phyloP scores from a whole-genome alignment of 2,888 invertebrate species.

The Phaonia tiefii region DNA sequence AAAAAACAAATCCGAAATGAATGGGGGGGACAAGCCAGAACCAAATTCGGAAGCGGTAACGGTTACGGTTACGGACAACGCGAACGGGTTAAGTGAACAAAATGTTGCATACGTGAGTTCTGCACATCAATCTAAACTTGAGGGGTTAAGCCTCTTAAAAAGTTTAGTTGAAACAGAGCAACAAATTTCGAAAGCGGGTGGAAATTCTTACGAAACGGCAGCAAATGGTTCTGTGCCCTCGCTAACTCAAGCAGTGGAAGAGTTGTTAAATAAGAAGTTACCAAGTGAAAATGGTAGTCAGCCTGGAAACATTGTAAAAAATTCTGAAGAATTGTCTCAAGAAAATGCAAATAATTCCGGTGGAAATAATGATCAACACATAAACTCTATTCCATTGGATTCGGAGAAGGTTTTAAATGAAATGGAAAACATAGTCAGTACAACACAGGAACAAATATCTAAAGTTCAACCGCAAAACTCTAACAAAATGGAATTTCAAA shows the following conservation, averaged over 20 bases:
- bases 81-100: not conserved
- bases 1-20: constrained; percentile 70
- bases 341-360: not conserved
- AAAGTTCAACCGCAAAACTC: too few relatives aligned
- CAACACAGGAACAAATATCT: too few relatives aligned
- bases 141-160: constrained; percentile 43
- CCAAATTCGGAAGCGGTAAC: constrained; percentile 16
- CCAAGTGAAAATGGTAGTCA: constrained; percentile 30
- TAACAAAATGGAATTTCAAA: too few relatives aligned
- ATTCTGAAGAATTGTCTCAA: not conserved
- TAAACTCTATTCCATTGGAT: too few relatives aligned
- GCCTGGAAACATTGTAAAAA: not conserved
- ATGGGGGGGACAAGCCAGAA: constrained; percentile 48
- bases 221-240: not conserved
- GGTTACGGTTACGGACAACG: constrained; percentile 10
- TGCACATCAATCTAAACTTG: constrained; percentile 7
- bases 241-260: constrained; percentile 47
- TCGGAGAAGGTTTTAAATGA: too few relatives aligned
- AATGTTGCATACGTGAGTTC: not conserved
- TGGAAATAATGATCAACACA: not conserved
- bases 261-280: constrained; percentile 31
- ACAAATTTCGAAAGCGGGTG: not conserved
- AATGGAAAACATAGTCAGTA: too few relatives aligned
- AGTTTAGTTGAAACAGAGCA: constrained; percentile 53
- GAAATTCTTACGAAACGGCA: not conserved